A percentile compares a stretch with the other conserved stretches of the same genome.
These are phyloP conservation scores for Meloidogyne hapla DNA, from an alignment of 1,140 invertebrate genomes.

Conservation along the genomic window DNA sequence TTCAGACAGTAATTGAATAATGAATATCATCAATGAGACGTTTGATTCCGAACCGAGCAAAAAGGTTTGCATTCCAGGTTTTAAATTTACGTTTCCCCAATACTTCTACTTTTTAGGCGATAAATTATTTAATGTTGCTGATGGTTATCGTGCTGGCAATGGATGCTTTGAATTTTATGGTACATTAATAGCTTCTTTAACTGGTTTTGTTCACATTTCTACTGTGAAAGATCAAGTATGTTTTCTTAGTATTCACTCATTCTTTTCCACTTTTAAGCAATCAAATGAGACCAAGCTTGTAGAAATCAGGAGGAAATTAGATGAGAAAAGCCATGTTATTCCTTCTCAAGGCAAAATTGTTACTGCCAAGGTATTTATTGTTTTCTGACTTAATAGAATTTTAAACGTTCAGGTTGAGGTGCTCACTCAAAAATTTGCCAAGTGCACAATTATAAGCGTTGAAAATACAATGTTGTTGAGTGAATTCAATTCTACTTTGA, in stretches of 20 bases:
- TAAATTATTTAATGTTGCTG: slow-evolving; percentile 33
- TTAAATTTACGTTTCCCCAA: neutral
- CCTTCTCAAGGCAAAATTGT: slow-evolving; percentile 43
- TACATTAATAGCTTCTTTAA: slow-evolving; percentile 32
- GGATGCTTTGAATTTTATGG: slow-evolving; percentile 53
- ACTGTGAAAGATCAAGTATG: slow-evolving; percentile 32
- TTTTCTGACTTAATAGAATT: neutral
- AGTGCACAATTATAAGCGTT: slow-evolving; percentile 54
- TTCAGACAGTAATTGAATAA: neutral
- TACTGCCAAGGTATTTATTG: slow-evolving; percentile 30
- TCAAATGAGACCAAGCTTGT: slow-evolving; percentile 40
- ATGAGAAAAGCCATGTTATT: slow-evolving; percentile 47
- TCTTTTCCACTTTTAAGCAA: slow-evolving; percentile 30
- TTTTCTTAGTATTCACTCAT: neutral
- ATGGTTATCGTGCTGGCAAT: slow-evolving; percentile 46
- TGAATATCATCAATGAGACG: neutral
- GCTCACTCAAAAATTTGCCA: slow-evolving; percentile 42
- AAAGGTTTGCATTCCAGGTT: slow-evolving; percentile 1
- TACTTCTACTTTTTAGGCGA: slow-evolving; percentile 26
- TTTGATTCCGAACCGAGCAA: neutral
- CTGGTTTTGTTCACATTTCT: slow-evolving; percentile 44
- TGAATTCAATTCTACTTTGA: slow-evolving; percentile 49
- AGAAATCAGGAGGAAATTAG: slow-evolving; percentile 36
- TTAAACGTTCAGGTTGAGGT: slow-evolving; percentile 28
- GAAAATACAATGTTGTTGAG: slow-evolving; percentile 43